Evolutionary conservation across 2,888 invertebrate genomes (phyloP).

Genomic region (Melanostoma scalare): DNA sequence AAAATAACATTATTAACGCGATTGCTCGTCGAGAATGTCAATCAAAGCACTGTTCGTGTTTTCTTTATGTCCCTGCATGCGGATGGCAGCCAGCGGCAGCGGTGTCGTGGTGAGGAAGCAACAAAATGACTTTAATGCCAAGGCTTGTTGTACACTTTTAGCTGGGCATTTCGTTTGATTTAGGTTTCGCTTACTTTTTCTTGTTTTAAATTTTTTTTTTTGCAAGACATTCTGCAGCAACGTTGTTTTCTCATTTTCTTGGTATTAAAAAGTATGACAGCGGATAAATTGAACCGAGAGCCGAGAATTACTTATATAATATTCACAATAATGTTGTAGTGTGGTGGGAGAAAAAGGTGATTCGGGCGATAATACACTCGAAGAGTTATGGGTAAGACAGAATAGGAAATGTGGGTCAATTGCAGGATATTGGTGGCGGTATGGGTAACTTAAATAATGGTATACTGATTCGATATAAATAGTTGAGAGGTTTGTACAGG

Average conservation of each 20-base stretch:
- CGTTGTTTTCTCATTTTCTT: slow-evolving; percentile 39
- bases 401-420: slow-evolving; percentile 51
- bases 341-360: neutral
- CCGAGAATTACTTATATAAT: slow-evolving; percentile 31
- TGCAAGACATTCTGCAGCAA: neutral
- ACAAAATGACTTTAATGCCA: slow-evolving; percentile 33
- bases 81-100: neutral
- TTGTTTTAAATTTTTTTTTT: slow-evolving; percentile 6
- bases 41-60: slow-evolving; percentile 39
- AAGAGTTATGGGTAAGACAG: neutral
- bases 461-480: slow-evolving; percentile 15
- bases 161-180: slow-evolving; percentile 40
- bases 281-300: slow-evolving; percentile 30
- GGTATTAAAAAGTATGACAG: slow-evolving; percentile 56
- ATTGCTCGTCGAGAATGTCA: slow-evolving; percentile 50
- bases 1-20: slow-evolving; percentile 61
- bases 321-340: slow-evolving; percentile 42
- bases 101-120: neutral
- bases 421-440: slow-evolving; percentile 17
- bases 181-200: slow-evolving; percentile 13
- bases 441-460: slow-evolving; percentile 15
- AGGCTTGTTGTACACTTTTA: slow-evolving; percentile 34
- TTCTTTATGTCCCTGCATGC: slow-evolving; percentile 12
- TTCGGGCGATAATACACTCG: slow-evolving; percentile 10
- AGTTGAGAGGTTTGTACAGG: slow-evolving; percentile 10